A percentile compares a stretch with the other conserved stretches of the same genome.
phyloP scores from a whole-genome alignment of 2,888 invertebrate genomes.

The Tholera decimalis region DNA sequence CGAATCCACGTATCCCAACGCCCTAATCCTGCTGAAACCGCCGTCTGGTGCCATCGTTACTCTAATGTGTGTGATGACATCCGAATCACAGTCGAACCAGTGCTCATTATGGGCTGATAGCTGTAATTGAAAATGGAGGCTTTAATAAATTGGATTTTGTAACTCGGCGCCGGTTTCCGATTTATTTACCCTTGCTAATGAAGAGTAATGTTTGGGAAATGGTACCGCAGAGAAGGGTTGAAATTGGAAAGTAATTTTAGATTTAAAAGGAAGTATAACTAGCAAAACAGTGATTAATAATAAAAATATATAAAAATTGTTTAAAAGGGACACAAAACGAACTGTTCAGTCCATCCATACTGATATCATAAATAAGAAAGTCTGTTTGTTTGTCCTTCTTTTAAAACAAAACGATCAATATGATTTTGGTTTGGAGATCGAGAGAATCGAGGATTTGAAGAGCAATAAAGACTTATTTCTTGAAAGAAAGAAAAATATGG shows the following conservation, averaged over 20 bases:
- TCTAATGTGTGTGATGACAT: conserved; percentile 88
- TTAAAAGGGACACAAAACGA: too few species aligned
- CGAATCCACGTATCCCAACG: conserved; percentile 78
- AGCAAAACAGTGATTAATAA: too few species aligned
- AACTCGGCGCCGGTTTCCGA: conserved; percentile 14
- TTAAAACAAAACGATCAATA: too few species aligned
- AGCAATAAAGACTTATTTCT: too few species aligned
- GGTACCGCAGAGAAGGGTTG: conserved; percentile 1
- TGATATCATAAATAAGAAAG: too few species aligned
- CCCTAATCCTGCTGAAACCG: conserved; percentile 91
- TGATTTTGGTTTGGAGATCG: too few species aligned
- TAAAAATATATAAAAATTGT: neutral
- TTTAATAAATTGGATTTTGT: conserved; percentile 57
- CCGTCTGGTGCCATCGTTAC: conserved; percentile 93
- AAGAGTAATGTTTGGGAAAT: conserved; percentile 33
- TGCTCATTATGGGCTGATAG: conserved; percentile 89
- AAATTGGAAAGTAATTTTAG: conserved; percentile 4
- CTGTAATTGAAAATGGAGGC: conserved; percentile 72
- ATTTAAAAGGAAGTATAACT: neutral
- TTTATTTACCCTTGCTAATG: conserved; percentile 45
- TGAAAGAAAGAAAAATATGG: too few species aligned
- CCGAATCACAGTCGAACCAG: conserved; percentile 83
- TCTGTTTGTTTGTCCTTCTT: too few species aligned
- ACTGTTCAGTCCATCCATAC: too few species aligned
- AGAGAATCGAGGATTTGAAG: too few species aligned